Base-by-base conservation (phyloP, 2,888 invertebrate genomes). In the Drosophila cracens region DNA sequence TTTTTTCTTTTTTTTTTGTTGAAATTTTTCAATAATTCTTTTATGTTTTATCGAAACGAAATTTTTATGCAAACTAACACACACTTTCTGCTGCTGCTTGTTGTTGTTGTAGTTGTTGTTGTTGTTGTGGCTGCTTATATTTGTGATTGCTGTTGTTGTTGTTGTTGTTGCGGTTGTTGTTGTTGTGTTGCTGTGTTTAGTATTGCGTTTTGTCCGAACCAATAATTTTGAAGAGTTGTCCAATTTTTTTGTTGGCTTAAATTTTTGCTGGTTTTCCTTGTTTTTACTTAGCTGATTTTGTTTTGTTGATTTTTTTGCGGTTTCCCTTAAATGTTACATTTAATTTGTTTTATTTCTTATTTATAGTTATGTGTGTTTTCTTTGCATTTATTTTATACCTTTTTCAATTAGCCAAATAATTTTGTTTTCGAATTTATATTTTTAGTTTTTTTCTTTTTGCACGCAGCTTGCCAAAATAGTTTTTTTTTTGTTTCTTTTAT, bases 191-290 rank as follows among this genome's bases (percentile, higher is more conserved):
- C 71, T 86, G 91, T 91, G 91, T 85, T 81, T 89, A 91, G 90
- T 91, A 83, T 88, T 90, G 90, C 92, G 85, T 83, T 87, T 74
- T 91, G 91, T 92, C 92, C 92, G 92, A 92, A 92, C 92, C 92
- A 92, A 92, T 92, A 92, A 92, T 92, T 92, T 92, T 92, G 93
- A 92, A 92, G 89, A 92, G 86, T 87, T 89, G 82, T 89, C 92
- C 91, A 90, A 91, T 91, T 91, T 91, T 81, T 82, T 89, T 87
- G 82, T 75, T 85, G 80, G 81, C 87, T 91, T 91, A 91, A 90
- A 91, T 91, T 91, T 89, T 90, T 79, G 81, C 79, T 77, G 81
- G 83, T 89, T 89, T 81, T 74, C 71, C 58, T 81, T 76, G 70
- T 66, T 74, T 74, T 61, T 52, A 63, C 36, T 82, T 70, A 76